Conservation (phyloP, 1,140 invertebrate species). For the Caerostris darwini region DNA sequence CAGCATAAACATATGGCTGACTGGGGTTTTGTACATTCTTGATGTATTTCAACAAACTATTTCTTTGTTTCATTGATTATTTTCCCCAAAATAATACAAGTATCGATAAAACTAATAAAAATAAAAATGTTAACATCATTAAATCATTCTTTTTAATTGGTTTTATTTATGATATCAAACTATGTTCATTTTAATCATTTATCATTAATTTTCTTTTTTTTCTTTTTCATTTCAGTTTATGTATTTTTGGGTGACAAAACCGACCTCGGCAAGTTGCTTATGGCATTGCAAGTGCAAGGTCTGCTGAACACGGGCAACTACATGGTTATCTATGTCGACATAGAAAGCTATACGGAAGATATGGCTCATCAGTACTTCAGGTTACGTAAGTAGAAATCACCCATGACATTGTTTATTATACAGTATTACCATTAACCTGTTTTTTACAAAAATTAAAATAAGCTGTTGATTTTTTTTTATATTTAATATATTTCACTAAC, state of each 20-base stretch:
- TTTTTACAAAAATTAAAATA: too few species aligned
- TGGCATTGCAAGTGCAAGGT: slow-evolving; percentile 91
- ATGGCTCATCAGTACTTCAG: slow-evolving; percentile 88
- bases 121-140: not conserved
- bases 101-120: too few species aligned
- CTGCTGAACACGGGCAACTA: slow-evolving; percentile 95
- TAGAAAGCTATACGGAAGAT: slow-evolving; percentile 88
- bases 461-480: too few species aligned
- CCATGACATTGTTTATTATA: too few species aligned
- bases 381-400: slow-evolving; percentile 56
- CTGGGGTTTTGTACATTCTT: too few species aligned
- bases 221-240: slow-evolving; percentile 85
- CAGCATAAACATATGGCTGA: too few species aligned
- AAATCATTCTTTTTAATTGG: not conserved
- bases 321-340: slow-evolving; percentile 95
- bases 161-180: not conserved
- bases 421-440: too few species aligned
- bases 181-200: not conserved
- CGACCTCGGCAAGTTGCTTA: slow-evolving; percentile 93
- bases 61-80: too few species aligned
- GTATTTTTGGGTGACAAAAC: slow-evolving; percentile 92
- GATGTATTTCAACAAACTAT: too few species aligned
- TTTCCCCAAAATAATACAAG: too few species aligned
- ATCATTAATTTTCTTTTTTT: not conserved
- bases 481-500: too few species aligned